These are phyloP conservation scores for Antitype chi DNA, from an alignment of 2,888 invertebrate species.

Conservation along the genomic window DNA sequence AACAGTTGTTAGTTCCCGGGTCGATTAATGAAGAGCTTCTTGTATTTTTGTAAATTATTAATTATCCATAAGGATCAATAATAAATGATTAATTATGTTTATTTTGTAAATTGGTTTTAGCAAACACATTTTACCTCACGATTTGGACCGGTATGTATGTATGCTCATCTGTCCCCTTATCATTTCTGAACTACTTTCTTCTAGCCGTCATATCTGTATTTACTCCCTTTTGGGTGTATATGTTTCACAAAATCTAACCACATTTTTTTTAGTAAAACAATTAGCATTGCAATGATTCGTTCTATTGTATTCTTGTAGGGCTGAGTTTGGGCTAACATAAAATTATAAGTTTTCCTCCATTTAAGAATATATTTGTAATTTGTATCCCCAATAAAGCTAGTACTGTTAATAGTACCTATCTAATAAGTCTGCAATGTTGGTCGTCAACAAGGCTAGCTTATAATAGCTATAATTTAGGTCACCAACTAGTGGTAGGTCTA, in stretches of 20 bases:
- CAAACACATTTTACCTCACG: background rate
- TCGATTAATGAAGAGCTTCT: background rate
- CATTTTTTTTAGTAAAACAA: no score
- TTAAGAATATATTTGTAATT: background rate
- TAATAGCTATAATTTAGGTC: slow-evolving; percentile 6
- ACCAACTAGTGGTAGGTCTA: background rate
- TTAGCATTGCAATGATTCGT: background rate
- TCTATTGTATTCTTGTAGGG: no score
- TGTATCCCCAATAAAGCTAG: background rate
- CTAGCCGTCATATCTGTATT: no score
- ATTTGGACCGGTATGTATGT: no score
- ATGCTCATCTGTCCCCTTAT: no score
- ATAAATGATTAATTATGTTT: background rate
- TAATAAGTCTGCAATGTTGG: slow-evolving; percentile 14
- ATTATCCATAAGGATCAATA: background rate
- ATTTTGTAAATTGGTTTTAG: background rate
- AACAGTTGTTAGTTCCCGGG: slow-evolving; percentile 7
- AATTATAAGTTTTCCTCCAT: background rate
- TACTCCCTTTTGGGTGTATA: no score
- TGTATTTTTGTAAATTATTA: background rate
- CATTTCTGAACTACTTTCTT: no score
- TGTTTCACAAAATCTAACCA: background rate
- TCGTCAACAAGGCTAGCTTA: slow-evolving; percentile 8
- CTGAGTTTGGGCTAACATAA: background rate
- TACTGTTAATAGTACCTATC: slow-evolving; percentile 7